Base-by-base conservation (phyloP, 92 coral and sea anemone species). In the Heteractis magnifica region DNA sequence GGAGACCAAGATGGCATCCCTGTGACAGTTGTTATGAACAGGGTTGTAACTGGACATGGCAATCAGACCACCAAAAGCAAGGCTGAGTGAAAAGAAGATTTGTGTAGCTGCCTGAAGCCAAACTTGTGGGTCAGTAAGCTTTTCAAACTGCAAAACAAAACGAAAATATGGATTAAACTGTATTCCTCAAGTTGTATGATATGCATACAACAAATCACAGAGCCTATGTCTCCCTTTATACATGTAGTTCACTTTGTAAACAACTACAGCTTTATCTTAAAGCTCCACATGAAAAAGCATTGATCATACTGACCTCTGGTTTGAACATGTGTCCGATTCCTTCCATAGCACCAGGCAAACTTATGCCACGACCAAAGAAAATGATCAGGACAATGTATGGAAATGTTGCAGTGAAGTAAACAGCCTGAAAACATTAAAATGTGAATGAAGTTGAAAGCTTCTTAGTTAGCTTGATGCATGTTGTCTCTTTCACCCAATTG, bases 81-180 rank as follows among this genome's bases (percentile, higher is more conserved):
- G 91, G 84, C 98, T 92, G 18, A 95, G 86, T 2, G 98, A 95
- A 72, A 88, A 95, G 92, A 95, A 95, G 58, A 95, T 95, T 87
- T 95, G 98, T 3, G 98, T 95, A 0, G 98, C 98, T 34, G 98
- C 98, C 52, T 93, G 95, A 82, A 95, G 87, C 98, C 98, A 95
- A 41, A 95, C 98, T 85, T 91, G 90, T 10, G 98, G 90, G 49
- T 89, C 76, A 23, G 55, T 72, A 34, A 95, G 92, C 81, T 83
- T 87, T 1, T 82, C 82, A 70, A 93, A 95, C 98, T 95, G 76
- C 21, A 84, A 84, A 75, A 85, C 4, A 72, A 68, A 23, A 23
- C 4, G 23, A 15, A 19, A 5, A 26, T 65, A 12, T 11, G 26
- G 2, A 5, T 9, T 21, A 8, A 23, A 4, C 15, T 26, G 49